Evolutionary conservation across 2,797 vertebrate genomes (phyloP), one percentile per base, ranked within the genome.

Genomic region (Simalia tracyae): DNA sequence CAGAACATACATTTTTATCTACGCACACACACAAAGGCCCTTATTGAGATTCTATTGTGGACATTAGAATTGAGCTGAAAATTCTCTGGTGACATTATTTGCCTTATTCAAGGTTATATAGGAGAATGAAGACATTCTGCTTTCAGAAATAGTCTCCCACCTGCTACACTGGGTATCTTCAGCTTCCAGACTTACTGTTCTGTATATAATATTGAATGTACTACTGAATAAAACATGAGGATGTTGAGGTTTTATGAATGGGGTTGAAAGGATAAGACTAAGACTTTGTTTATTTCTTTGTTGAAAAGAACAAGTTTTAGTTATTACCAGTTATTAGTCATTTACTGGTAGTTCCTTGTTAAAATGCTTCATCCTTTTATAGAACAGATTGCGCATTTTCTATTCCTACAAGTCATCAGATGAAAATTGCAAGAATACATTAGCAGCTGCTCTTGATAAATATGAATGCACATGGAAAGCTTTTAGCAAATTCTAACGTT

Each of bases 371-470:
- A 42, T 92, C 95, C 22, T 90, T 95, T 91, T 93, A 5, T 94
- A 61, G 93, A 28, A 92, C 11, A 89, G 60, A 95, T 92, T 90
- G 93, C 93, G 85, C 68, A 94, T 90, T 90, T 94, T 91, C 86
- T 68, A 91, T 93, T 93, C 86, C 61, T 91, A 59, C 31, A 92
- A 93, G 90, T 95, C 96, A 96, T 95, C 91, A 93, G 90, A 84
- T 94, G 92, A 94, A 96, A 97, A 96, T 96, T 95, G 76, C 92
- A 92, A 92, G 31, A 95, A 87, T 89, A 66, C 96, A 96, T 96
- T 97, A 95, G 94, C 92, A 59, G 92, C 12, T 94, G 64, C 91
- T 97, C 93, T 87, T 96, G 56, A 72, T 96, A 96, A 96, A 96
- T 96, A 96, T 95, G 90, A 92, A 91, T 86, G 81, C 91, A 84